Base-by-base conservation (phyloP, 2,113 vertebrate genomes). In the Elanoides forficatus region DNA sequence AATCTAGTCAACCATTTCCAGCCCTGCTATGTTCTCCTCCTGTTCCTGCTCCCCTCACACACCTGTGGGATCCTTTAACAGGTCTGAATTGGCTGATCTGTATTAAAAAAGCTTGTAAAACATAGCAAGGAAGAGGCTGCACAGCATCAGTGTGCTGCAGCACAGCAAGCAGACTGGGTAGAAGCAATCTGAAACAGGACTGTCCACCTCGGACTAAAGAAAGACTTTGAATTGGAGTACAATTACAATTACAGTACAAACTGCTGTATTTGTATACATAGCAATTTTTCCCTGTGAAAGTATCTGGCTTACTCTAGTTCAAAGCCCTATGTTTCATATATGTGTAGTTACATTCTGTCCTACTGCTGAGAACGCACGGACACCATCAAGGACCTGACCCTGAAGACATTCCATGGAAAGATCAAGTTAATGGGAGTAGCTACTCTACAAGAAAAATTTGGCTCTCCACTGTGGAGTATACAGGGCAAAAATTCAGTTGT, bases 111-210 rank as follows among this genome's bases (percentile, higher is more conserved):
- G 5, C 29, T 30, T 6, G 2, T 58, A 43, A 85, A 76, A 47
- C 43, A 32, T 6, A 30, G 12, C 16, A 58, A 66, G 40, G 52
- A 85, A 59, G 23, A 83, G 48, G 63, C 11, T 45, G 52, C n/a
- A n/a, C n/a, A 71, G 74, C 2, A 1, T 21, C n/a, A 12, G 13
- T 4, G 10, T 17, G 27, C 68, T 81, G 47, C 52, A 84, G 60
- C 11, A 5, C 59, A 43, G 32, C 0, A 0, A n/a, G 45, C 27
- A 72, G 42, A 10, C 19, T 23, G 50, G 6, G 30, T 22, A 50
- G n/a, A n/a, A 53, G 29, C 38, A 56, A 20, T 15, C 27, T 25
- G 38, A 71, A 92, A 59, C 10, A 50, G 38, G 13, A 32, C 26
- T 75, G 52, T 22, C 29, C 72, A 65, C 13, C n/a, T 22, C n/a